Evolutionary conservation across 2,888 invertebrate species (phyloP), one percentile per base, ranked within the genome.

Genomic region (Habrosyne pyritoides): DNA sequence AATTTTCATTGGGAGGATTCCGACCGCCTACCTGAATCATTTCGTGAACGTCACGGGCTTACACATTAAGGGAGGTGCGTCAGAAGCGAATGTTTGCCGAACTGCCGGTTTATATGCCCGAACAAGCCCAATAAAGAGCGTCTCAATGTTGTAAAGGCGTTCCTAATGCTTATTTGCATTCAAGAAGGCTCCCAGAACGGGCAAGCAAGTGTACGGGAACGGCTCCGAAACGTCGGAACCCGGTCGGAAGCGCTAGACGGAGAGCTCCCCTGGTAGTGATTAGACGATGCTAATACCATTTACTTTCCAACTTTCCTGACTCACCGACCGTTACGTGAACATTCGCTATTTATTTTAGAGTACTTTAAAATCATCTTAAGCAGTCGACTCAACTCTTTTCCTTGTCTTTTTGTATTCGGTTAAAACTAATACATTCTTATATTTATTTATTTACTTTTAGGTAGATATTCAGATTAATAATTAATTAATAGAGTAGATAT

Each of bases 271-370:
- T 79, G 91, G 81, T 83, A 86, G 91, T 89, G 89, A 92, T 92
- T 91, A 91, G 86, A 86, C 88, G 85, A 86, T 88, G 89, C 89
- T 91, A 91, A 91, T 92, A 90, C 87, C 91, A 87, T 91, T 91
- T 90, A 91, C 89, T 89, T 90, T 89, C 86, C 81, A 86, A 89
- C 89, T 89, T 91, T 81, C 84, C 85, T 86, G 86, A 83, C 85
- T 88, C 85, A 83, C 86, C 86, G 82, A 83, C 87, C 89, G 89
- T 87, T 86, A 87, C 84, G 75, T 73, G 85, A 87, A 85, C 83
- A 79, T 84, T 77, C 69, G 77, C 83, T 86, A 86, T 89, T 89
- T 87, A 87, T 87, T 87, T 85, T 76, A 80, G 73, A 81, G 83
- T 79, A 82, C 81, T 87, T 87, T 83, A 79, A 85, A 87, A 88